These are phyloP conservation scores for Cetonia aurata DNA, from an alignment of 2,888 invertebrate species.

Conservation along the genomic window DNA sequence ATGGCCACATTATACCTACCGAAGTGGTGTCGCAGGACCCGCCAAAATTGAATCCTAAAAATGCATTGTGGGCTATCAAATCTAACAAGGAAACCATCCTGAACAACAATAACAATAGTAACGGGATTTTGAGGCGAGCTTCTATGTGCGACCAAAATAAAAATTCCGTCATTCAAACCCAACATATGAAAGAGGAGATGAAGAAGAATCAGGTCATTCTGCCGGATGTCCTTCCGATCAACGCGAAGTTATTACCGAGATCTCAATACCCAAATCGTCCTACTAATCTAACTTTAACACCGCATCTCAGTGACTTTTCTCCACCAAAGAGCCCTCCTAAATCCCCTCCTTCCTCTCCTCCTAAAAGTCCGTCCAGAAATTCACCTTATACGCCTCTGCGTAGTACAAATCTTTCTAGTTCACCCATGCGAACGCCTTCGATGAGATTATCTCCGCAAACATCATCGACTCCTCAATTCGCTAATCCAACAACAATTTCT, in stretches of 20 bases:
- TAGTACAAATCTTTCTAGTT: constrained; percentile 56
- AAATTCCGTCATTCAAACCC: constrained; percentile 50
- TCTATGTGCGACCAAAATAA: constrained; percentile 61
- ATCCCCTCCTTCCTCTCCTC: constrained; percentile 60
- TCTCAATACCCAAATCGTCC: constrained; percentile 59
- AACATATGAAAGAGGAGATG: constrained; percentile 59
- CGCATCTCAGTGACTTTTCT: constrained; percentile 45
- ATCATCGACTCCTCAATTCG: constrained; percentile 37
- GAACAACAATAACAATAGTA: constrained; percentile 55
- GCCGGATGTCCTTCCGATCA: constrained; percentile 71
- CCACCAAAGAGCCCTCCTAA: constrained; percentile 56
- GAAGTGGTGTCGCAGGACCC: constrained; percentile 52
- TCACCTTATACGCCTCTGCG: constrained; percentile 61
- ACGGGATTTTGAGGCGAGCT: constrained; percentile 59
- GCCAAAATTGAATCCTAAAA: constrained; percentile 56
- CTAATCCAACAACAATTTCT: constrained; percentile 15
- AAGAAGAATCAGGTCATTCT: constrained; percentile 64
- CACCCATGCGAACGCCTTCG: constrained; percentile 45
- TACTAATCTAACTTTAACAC: constrained; percentile 57
- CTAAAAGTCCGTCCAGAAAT: constrained; percentile 59
- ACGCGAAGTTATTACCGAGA: constrained; percentile 66
- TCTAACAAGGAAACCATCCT: constrained; percentile 52
- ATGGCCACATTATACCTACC: constrained; percentile 64
- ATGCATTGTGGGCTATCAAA: constrained; percentile 60
- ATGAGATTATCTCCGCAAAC: constrained; percentile 42